Evolutionary conservation across 1,140 invertebrate species (phyloP).

Genomic region (Rhynchophorus ferrugineus): DNA sequence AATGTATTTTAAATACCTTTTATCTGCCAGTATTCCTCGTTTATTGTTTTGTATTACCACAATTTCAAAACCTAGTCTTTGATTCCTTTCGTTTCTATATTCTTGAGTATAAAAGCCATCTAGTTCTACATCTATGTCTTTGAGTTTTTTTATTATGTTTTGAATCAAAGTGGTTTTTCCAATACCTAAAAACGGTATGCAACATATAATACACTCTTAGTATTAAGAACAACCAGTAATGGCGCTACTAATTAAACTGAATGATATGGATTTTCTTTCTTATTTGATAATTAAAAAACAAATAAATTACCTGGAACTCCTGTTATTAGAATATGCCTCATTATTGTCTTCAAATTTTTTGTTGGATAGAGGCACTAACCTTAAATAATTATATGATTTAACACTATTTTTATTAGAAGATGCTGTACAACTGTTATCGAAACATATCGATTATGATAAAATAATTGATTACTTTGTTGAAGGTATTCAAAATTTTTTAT

Average conservation of each 20-base stretch:
- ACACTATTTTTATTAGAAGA: no score
- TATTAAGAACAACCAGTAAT: no score
- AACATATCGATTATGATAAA: no score
- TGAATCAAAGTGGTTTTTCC: slow-evolving; percentile 57
- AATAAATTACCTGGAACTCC: not conserved
- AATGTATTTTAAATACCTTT: slow-evolving; percentile 13
- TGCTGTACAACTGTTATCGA: no score
- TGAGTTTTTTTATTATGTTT: slow-evolving; percentile 41
- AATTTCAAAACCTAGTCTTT: slow-evolving; percentile 54
- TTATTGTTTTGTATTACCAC: slow-evolving; percentile 43
- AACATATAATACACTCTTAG: no score
- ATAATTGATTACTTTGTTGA: no score
- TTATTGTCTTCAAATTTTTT: no score
- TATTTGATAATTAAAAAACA: not conserved
- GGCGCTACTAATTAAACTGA: no score
- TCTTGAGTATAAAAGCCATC: slow-evolving; percentile 60
- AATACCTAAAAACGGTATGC: slow-evolving; percentile 49
- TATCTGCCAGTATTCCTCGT: slow-evolving; percentile 44
- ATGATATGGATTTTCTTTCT: no score
- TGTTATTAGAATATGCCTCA: not conserved
- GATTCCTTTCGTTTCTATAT: slow-evolving; percentile 40
- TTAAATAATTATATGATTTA: no score
- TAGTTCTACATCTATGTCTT: slow-evolving; percentile 36
- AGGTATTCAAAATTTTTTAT: no score
- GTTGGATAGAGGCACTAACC: no score